A percentile compares a stretch with the other conserved stretches of the same genome.
Conservation (phyloP, 2,797 vertebrate genomes). For the Microcaecilia unicolor region DNA sequence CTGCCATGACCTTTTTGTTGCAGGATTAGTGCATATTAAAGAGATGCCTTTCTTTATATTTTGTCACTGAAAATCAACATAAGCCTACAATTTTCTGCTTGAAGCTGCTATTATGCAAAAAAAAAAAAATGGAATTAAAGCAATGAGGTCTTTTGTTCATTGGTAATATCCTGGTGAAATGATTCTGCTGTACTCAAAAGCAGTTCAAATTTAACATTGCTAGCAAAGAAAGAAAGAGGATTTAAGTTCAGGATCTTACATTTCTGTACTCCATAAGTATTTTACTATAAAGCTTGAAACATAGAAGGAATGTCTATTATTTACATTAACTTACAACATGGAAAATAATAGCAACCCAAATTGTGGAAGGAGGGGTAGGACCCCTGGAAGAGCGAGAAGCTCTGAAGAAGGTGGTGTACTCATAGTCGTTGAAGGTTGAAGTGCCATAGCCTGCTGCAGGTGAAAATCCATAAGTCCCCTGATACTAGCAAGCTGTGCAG, state of each 20-base stretch:
- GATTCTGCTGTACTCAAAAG: neutral
- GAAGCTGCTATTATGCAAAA: slow-evolving; percentile 10
- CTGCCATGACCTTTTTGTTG: slow-evolving; percentile 12
- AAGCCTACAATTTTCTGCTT: slow-evolving; percentile 11
- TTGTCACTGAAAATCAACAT: slow-evolving; percentile 14
- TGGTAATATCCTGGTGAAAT: neutral
- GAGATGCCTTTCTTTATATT: slow-evolving; percentile 12
- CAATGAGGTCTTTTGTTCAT: slow-evolving; percentile 1
- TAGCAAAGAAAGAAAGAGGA: neutral
- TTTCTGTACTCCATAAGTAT: too few species aligned
- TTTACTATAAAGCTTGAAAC: too few species aligned
- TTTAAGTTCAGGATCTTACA: neutral
- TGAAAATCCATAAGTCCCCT: too few species aligned
- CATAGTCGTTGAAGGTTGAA: too few species aligned
- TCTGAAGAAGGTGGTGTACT: too few species aligned
- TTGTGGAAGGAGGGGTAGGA: too few species aligned
- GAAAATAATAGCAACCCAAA: too few species aligned
- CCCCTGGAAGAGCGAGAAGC: too few species aligned
- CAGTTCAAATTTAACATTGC: neutral
- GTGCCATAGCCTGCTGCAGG: too few species aligned
- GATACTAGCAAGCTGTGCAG: too few species aligned
- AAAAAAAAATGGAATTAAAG: slow-evolving; percentile 4
- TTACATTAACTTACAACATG: too few species aligned
- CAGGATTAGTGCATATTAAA: slow-evolving; percentile 16
- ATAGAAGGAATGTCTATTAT: too few species aligned